Evolutionary conservation across 2,113 vertebrate species (phyloP).

Genomic region (mouse (Mus musculus)): GRCm39 chr2:67747001-67747500

Average conservation of each 20-base stretch:
- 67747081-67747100: slow-evolving; percentile 45
- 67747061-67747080: slow-evolving; percentile 64
- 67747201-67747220: neutral
- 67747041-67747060: slow-evolving; percentile 44
- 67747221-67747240: slow-evolving; percentile 53
- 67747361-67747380: neutral
- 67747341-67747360: slow-evolving; percentile 18
- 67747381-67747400: slow-evolving; percentile 43
- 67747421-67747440: slow-evolving; percentile 39
- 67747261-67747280: slow-evolving; percentile 56
- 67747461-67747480: slow-evolving; percentile 44
- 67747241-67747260: slow-evolving; percentile 3
- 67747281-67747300: slow-evolving; percentile 57
- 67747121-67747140: slow-evolving; percentile 58
- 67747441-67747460: slow-evolving; percentile 39
- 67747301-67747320: slow-evolving; percentile 57
- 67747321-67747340: slow-evolving; percentile 38
- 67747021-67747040: slow-evolving; percentile 47
- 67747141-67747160: neutral
- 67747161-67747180: slow-evolving; percentile 27
- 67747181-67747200: neutral
- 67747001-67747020: slow-evolving; percentile 50
- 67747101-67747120: neutral
- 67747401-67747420: neutral
- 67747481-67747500: neutral